Conservation (phyloP, 2,888 invertebrate genomes). For the Oscheius sp. region DNA sequence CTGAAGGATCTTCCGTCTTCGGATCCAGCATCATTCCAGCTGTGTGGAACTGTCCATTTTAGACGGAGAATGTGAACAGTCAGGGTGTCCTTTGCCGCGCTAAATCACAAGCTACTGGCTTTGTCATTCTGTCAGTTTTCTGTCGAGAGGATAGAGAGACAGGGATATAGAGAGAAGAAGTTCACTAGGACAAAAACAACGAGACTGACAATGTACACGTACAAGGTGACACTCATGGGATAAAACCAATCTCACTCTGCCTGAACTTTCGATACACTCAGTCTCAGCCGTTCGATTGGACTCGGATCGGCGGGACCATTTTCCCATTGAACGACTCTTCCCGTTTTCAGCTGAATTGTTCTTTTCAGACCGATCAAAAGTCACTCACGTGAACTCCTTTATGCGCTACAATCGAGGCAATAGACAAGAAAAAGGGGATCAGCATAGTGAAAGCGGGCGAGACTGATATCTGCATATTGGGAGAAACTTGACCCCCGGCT, state of each 20-base stretch:
- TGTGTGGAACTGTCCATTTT: conserved; percentile 12
- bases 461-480: conserved; percentile 7
- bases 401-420: background rate
- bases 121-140: too few species aligned
- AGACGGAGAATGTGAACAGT: conserved; percentile 22
- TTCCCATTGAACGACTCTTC: conserved; percentile 21
- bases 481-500: conserved; percentile 4
- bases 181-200: too few species aligned
- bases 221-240: too few species aligned
- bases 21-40: conserved; percentile 17
- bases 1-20: background rate
- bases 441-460: conserved; percentile 12
- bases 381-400: conserved; percentile 10
- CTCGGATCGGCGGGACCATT: background rate
- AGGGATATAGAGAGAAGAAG: too few species aligned
- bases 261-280: conserved; percentile 1
- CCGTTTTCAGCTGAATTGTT: background rate
- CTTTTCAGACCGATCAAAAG: background rate
- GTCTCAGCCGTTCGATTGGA: conserved; percentile 22
- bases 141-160: too few species aligned
- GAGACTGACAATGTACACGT: too few species aligned
- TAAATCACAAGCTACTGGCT: background rate
- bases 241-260: conserved; percentile 2
- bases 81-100: background rate
- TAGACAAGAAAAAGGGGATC: conserved; percentile 5